Conservation (phyloP, 23 tunicate species). For the Styela clava region DNA sequence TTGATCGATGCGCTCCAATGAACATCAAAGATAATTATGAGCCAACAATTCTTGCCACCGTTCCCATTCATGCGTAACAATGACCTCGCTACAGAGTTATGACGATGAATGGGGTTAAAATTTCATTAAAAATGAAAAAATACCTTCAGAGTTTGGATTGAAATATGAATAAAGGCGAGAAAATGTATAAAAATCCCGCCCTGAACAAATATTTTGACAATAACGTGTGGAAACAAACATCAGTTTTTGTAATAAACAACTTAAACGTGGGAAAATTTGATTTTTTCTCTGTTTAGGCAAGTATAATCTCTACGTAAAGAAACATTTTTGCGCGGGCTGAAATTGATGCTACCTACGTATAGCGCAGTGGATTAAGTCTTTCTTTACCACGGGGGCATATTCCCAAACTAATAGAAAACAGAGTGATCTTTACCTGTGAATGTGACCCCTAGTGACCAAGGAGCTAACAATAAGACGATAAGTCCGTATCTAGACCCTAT, state of each 20-base stretch:
- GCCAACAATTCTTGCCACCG: neutral
- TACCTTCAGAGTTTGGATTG: no score
- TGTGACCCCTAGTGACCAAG: no score
- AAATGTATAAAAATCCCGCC: neutral
- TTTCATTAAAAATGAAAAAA: neutral
- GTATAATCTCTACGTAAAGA: neutral
- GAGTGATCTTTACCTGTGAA: no score
- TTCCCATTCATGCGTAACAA: neutral
- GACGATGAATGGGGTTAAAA: neutral
- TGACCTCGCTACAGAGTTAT: neutral
- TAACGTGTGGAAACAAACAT: neutral
- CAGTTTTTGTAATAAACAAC: neutral
- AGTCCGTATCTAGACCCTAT: no score
- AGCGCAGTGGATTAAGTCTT: no score
- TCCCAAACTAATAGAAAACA: no score
- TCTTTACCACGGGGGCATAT: no score
- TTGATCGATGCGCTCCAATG: neutral
- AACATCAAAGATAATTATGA: neutral
- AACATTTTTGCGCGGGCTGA: no score
- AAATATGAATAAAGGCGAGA: neutral
- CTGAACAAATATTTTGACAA: neutral
- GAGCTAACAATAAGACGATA: no score
- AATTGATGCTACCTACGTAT: no score
- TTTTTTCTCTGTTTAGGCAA: neutral
- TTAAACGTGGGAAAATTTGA: neutral